Base-by-base conservation (phyloP, 2,888 invertebrate species). In the Lepidochitona cinerea region DNA sequence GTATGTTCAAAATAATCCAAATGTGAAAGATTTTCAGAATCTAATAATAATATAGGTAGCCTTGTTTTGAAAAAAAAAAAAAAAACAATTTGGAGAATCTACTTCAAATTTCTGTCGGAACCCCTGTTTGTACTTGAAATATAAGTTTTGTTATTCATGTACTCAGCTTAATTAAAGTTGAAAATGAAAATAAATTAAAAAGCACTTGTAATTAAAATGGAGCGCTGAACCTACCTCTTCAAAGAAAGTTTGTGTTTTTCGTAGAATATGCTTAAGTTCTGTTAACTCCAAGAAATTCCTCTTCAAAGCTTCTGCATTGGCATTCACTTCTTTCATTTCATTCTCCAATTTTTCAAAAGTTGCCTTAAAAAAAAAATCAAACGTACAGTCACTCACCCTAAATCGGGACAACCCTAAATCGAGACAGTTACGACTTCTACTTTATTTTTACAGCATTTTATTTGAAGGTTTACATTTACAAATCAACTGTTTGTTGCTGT, bases 201-300 rank as follows among this genome's bases (percentile, higher is more conserved):
- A 18, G 14, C 9, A 26, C 54, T n/a, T 12, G 23, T n/a, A 54
- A 23, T 23, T n/a, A 54, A 12, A 54, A 59, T 29, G 59, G 3
- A 4, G 32, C 23, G 59, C 23, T 59, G 37, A 5, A n/a, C 79
- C 74, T 85, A 93, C 93, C 97, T 99, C 99, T 90, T 99, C 99
- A 91, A 99, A 99, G 93, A 99, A 99, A 80, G 97, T 97, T 93
- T 99, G 98, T 35, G 99, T 99, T 92, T 99, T 99, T 85, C 98
- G 94, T 77, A 99, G 93, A 86, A 99, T 99, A 89, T 99, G 98
- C 90, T 98, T 99, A 82, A 99, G 93, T 91, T 99, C 99, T 0
- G 99, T 99, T 76, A 99, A 93, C 92, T 99, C 99, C 79, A 99
- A 93, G 90, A 95, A 99, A 90, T 99, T 99, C 85, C 97, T 94